Conservation (phyloP, 2,888 invertebrate genomes). For the Pasiphila rectangulata region DNA sequence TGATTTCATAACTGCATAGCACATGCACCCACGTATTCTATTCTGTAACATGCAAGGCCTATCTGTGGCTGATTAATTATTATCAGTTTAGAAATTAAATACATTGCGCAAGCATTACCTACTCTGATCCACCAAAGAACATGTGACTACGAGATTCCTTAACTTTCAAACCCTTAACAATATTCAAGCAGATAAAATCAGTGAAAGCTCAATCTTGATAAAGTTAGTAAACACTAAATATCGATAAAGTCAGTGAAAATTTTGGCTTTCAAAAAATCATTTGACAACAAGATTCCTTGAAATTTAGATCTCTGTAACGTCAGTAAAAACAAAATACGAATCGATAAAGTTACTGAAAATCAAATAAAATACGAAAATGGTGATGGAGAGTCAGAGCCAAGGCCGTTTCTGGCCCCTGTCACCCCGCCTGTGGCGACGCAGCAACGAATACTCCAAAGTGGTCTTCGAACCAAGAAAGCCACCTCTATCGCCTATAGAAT, state of each 20-base stretch:
- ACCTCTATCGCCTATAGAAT: constrained; percentile 62
- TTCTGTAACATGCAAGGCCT: too few species aligned
- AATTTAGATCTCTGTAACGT: constrained; percentile 50
- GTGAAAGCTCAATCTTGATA: too few species aligned
- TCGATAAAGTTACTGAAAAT: constrained; percentile 54
- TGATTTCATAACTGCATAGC: too few species aligned
- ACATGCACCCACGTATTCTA: too few species aligned
- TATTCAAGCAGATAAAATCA: too few species aligned
- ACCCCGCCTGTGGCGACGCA: constrained; percentile 71
- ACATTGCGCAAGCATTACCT: too few species aligned
- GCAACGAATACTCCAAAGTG: constrained; percentile 72
- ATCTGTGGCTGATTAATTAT: too few species aligned
- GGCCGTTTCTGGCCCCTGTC: constrained; percentile 75
- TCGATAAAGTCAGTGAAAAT: neutral
- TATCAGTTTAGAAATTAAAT: too few species aligned
- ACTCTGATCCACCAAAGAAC: too few species aligned
- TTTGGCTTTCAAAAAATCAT: neutral
- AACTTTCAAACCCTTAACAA: too few species aligned
- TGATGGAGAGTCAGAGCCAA: constrained; percentile 70
- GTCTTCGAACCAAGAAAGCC: constrained; percentile 73
- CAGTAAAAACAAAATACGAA: constrained; percentile 29
- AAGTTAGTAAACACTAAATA: too few species aligned
- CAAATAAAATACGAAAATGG: constrained; percentile 57
- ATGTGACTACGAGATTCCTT: too few species aligned
- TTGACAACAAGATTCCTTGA: constrained; percentile 14